These are phyloP conservation scores for Digitonthophagus gazella DNA, from an alignment of 2,888 invertebrate species.

Conservation along the genomic window DNA sequence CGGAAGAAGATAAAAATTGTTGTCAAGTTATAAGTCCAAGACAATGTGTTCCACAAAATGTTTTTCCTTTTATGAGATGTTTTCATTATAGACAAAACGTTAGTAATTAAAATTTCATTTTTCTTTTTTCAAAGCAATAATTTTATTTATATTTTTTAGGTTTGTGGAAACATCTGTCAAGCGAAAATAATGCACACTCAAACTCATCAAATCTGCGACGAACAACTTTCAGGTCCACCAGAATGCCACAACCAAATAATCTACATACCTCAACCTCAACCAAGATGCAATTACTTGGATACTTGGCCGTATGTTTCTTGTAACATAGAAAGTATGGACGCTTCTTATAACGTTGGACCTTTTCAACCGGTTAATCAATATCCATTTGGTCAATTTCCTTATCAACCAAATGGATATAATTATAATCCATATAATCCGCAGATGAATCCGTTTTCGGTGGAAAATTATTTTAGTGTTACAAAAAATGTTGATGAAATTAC, in stretches of 20 bases:
- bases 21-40: slow-evolving; percentile 48
- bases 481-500: not conserved
- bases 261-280: slow-evolving; percentile 47
- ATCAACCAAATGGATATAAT: not conserved
- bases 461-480: not conserved
- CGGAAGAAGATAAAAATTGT: slow-evolving; percentile 40
- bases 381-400: not conserved
- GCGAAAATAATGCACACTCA: slow-evolving; percentile 47
- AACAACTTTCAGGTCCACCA: slow-evolving; percentile 28
- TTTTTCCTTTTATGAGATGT: slow-evolving; percentile 43
- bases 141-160: not conserved
- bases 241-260: slow-evolving; percentile 42
- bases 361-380: too few species aligned
- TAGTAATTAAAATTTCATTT: not conserved
- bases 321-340: slow-evolving; percentile 29
- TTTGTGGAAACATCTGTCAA: slow-evolving; percentile 45
- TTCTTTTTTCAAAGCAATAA: not conserved
- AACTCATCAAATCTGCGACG: slow-evolving; percentile 38
- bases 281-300: slow-evolving; percentile 44
- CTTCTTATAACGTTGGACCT: slow-evolving; percentile 6
- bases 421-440: not conserved
- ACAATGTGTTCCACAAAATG: slow-evolving; percentile 42
- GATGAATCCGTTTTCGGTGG: not conserved
- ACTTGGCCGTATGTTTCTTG: slow-evolving; percentile 48
- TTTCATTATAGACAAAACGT: slow-evolving; percentile 42